Percentiles rank a stretch among this genome's conserved stretches.
These are phyloP conservation scores for Notoglanidium macrostoma DNA, from an alignment of 2,797 vertebrate genomes.

Conservation along the genomic window DNA sequence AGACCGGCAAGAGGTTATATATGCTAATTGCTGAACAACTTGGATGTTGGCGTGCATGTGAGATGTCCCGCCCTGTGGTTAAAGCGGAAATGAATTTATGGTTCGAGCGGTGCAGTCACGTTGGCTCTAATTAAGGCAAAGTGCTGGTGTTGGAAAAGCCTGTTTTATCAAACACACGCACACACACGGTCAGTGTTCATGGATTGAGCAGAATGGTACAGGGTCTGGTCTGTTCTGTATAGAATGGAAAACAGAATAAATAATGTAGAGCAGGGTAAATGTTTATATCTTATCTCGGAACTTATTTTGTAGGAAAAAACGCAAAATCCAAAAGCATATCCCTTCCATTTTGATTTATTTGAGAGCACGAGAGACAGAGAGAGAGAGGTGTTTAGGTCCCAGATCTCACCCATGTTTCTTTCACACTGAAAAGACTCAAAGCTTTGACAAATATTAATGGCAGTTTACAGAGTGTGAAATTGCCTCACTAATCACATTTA, in stretches of 20 bases:
- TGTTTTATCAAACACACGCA: constrained; percentile 60
- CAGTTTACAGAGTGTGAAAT: constrained; percentile 31
- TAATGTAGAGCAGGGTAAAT: constrained; percentile 39
- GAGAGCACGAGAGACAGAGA: constrained; percentile 28
- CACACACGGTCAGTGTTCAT: constrained; percentile 50
- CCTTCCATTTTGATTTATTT: neutral
- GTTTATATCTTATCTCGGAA: neutral
- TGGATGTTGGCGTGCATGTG: constrained; percentile 31
- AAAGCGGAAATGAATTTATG: constrained; percentile 65
- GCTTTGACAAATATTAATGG: constrained; percentile 16
- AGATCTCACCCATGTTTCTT: neutral
- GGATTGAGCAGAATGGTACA: constrained; percentile 54
- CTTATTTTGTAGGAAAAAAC: neutral
- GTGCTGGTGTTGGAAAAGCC: constrained; percentile 68
- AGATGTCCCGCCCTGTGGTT: constrained; percentile 21
- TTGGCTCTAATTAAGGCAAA: constrained; percentile 75
- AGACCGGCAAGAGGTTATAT: constrained; percentile 68
- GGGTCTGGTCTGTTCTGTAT: constrained; percentile 56
- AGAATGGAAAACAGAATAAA: constrained; percentile 64
- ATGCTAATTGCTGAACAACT: constrained; percentile 57
- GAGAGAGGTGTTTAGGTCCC: neutral
- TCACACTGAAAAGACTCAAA: neutral
- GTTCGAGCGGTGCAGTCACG: constrained; percentile 63
- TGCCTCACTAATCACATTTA: constrained; percentile 10
- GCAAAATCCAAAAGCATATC: neutral